Evolutionary conservation across 2,888 invertebrate genomes (phyloP).

Genomic region (Lumbricus terrestris): DNA sequence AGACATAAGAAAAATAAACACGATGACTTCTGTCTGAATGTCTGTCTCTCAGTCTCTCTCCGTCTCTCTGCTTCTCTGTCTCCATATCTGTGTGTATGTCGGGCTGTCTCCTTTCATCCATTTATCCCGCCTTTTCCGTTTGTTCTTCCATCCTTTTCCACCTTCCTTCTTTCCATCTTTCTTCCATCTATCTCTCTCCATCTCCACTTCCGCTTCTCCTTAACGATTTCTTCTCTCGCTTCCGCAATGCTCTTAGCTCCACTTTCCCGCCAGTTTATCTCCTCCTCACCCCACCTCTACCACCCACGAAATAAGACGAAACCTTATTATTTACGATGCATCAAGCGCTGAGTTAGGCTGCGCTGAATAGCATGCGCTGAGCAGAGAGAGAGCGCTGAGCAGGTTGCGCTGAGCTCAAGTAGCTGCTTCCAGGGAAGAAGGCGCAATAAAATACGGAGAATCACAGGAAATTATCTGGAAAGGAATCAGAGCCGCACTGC

Average conservation of each 20-base stretch:
- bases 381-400: background rate
- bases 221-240: background rate
- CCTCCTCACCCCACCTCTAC: background rate
- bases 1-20: background rate
- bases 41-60: background rate
- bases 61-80: background rate
- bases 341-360: background rate
- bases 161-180: background rate
- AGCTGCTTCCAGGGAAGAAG: background rate
- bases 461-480: background rate
- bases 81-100: too few relatives aligned
- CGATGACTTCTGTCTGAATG: background rate
- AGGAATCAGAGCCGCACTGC: background rate
- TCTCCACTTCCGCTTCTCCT: background rate
- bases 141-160: background rate
- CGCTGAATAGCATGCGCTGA: background rate
- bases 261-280: background rate
- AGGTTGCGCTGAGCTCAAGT: background rate
- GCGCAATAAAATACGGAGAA: background rate
- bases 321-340: background rate
- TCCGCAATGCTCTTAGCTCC: background rate
- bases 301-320: background rate
- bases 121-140: background rate
- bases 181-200: background rate
- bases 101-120: background rate